Conservation (phyloP, 2,888 invertebrate species). For the Ashinkailepas kermadecensis region DNA sequence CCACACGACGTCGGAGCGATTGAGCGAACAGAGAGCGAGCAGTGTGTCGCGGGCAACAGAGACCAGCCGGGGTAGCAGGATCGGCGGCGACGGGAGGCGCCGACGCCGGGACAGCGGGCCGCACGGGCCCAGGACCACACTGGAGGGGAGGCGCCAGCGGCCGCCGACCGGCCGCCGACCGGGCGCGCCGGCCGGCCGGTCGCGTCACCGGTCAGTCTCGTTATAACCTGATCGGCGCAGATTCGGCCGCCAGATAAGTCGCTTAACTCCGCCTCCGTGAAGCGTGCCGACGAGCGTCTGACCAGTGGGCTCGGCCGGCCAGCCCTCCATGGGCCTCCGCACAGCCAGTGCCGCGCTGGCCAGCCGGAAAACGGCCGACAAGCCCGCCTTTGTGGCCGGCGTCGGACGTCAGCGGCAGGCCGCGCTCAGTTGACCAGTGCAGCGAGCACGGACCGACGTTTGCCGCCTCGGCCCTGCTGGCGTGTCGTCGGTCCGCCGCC, state of each 20-base stretch:
- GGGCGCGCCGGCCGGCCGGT: background rate
- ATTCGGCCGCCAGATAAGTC: background rate
- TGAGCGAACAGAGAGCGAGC: too few species aligned
- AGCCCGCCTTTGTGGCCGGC: background rate
- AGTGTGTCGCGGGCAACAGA: too few species aligned
- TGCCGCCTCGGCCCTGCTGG: background rate
- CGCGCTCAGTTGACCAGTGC: background rate
- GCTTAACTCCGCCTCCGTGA: constrained; percentile 3
- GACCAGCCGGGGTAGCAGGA: too few species aligned
- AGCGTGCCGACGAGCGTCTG: background rate
- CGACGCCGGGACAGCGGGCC: too few species aligned
- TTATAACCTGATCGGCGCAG: background rate
- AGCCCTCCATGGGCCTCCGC: background rate
- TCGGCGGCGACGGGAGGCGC: too few species aligned
- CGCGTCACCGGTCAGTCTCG: background rate
- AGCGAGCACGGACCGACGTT: background rate
- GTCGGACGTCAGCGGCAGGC: background rate
- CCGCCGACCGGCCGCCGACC: background rate
- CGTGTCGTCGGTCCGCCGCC: too few species aligned
- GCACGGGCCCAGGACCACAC: too few species aligned
- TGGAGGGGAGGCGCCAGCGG: background rate
- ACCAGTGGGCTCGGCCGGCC: background rate
- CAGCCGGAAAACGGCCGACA: background rate
- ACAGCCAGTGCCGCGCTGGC: background rate
- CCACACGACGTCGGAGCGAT: too few species aligned